Evolutionary conservation across 2,888 invertebrate genomes (phyloP).

Genomic region (Drosophila greeni): DNA sequence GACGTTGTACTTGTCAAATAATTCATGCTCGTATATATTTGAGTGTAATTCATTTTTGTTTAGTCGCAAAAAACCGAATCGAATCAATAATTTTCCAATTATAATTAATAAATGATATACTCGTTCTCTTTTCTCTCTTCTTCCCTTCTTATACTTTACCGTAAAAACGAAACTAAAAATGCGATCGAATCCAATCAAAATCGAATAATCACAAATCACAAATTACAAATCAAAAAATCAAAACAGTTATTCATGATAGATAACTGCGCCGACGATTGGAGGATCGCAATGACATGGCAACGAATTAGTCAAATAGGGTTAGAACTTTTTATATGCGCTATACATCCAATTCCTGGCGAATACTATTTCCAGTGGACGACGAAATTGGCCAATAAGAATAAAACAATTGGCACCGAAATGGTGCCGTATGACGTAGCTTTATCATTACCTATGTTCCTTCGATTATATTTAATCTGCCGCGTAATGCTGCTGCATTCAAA

Average conservation of each 20-base stretch:
- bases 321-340: constrained; percentile 96
- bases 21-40: constrained; percentile 71
- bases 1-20: constrained; percentile 71
- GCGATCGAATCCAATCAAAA: constrained; percentile 20
- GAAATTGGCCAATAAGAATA: constrained; percentile 93
- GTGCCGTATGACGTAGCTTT: constrained; percentile 98
- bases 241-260: constrained; percentile 99
- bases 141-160: constrained; percentile 14
- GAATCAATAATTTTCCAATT: constrained; percentile 72
- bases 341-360: constrained; percentile 98
- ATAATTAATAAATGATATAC: constrained; percentile 69
- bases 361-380: constrained; percentile 98
- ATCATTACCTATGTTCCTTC: constrained; percentile 99
- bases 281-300: constrained; percentile 99
- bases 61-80: constrained; percentile 63
- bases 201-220: neutral
- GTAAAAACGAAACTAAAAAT: neutral
- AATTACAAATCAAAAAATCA: neutral
- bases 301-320: constrained; percentile 94
- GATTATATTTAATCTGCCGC: constrained; percentile 98
- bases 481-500: constrained; percentile 99
- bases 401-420: constrained; percentile 83
- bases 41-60: constrained; percentile 68
- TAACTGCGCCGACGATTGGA: constrained; percentile 99
- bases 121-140: constrained; percentile 41